Evolutionary conservation across 1,140 invertebrate genomes (phyloP), one percentile per base, ranked within the genome.

Genomic region (Drosophila lini): DNA sequence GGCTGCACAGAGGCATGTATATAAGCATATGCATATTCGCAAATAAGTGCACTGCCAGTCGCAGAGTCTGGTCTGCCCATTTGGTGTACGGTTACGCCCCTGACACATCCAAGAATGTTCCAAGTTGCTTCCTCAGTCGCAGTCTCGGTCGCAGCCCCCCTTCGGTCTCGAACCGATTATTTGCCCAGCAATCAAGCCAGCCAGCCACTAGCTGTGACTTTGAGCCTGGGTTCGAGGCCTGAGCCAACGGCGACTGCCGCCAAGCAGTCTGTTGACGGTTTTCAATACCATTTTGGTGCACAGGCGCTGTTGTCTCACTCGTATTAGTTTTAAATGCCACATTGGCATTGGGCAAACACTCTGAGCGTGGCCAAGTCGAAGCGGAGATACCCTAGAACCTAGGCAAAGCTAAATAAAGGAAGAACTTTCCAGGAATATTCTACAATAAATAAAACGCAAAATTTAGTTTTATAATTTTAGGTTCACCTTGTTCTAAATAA

Each of bases 251-350:
- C 60, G 57, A 70, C 53, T 70, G 82, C 71, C 82, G 83, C 83
- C 83, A 88, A 88, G 83, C 83, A 70, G 83, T 88, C 83, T 88
- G 81, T 88, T 88, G 70, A 82, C 80, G 76, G 57, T 86, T 82
- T 85, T 85, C 78, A 85, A 85, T 85, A 86, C 82, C 83, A 88
- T 80, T 73, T 86, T 75, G 85, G 81, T 90, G 81, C 61, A 48
- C 52, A 38, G 41, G 19, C 64, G 50, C 56, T 67, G 74, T 77
- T 67, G 84, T 74, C 68, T 86, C 74, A 78, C 62, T 90, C 78
- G 78, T 79, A 79, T 89, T 90, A 84, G 84, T 81, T 81, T 89
- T 85, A 84, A 81, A 90, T 90, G 85, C 85, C 84, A 79, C 78
- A 84, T 89, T 89, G 85, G 61, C 85, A 81, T 75, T 89, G 84